A percentile compares a stretch with the other conserved stretches of the same genome.
These are phyloP conservation scores for Enteromius afrohamiltoni DNA, from an alignment of 2,797 vertebrate genomes.

Conservation along the genomic window DNA sequence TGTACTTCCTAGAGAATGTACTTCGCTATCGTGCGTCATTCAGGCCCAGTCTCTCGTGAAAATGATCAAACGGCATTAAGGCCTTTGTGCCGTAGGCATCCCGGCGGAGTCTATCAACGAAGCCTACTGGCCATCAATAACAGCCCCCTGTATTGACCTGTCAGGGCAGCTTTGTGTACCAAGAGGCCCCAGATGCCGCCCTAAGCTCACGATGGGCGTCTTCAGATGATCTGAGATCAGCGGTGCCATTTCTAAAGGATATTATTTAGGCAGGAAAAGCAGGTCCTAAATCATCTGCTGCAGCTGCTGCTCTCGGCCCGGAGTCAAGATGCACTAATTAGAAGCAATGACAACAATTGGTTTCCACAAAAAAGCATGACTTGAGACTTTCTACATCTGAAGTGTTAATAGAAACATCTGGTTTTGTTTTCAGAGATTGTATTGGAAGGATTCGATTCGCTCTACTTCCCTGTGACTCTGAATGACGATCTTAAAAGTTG, in stretches of 20 bases:
- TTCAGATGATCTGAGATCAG: conserved; percentile 37
- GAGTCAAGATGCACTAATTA: conserved; percentile 53
- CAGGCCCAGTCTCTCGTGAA: conserved; percentile 12
- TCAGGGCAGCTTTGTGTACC: conserved; percentile 66
- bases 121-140: conserved; percentile 65
- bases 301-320: conserved; percentile 9
- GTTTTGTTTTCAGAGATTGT: conserved; percentile 7
- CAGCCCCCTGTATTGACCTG: conserved; percentile 60
- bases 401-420: background rate
- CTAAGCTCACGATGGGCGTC: background rate
- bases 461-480: background rate
- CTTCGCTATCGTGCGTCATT: background rate
- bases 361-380: background rate
- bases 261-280: conserved; percentile 17
- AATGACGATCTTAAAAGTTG: background rate
- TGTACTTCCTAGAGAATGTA: background rate
- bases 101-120: conserved; percentile 36
- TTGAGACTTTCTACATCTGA: background rate
- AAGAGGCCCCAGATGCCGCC: conserved; percentile 59
- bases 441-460: background rate
- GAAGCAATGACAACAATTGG: conserved; percentile 27
- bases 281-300: conserved; percentile 19
- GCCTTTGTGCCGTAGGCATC: conserved; percentile 35
- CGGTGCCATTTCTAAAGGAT: background rate
- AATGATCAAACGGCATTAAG: conserved; percentile 18